These are phyloP conservation scores for Polyergus mexicanus DNA, from an alignment of 1,140 invertebrate species.

Conservation along the genomic window DNA sequence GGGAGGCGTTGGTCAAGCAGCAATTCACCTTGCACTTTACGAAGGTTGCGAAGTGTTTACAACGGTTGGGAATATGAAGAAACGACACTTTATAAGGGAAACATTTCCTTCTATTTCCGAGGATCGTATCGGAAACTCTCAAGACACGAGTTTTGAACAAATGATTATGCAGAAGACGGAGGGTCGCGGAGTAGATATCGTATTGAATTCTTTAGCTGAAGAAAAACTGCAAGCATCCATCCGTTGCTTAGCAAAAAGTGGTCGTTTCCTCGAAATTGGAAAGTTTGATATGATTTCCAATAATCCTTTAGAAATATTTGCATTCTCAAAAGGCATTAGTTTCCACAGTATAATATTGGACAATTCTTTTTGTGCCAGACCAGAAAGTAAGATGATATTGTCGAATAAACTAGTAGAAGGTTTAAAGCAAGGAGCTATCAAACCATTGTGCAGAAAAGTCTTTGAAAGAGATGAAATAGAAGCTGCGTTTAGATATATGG, in stretches of 20 bases:
- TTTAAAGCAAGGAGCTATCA: constrained; percentile 86
- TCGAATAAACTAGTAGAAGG: constrained; percentile 43
- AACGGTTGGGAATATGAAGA: constrained; percentile 91
- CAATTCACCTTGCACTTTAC: not conserved
- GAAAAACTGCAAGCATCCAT: constrained; percentile 92
- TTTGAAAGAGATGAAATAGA: too few species aligned
- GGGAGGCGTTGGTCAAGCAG: constrained; percentile 88
- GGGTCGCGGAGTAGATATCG: constrained; percentile 91
- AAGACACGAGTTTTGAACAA: constrained; percentile 91
- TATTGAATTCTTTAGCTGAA: constrained; percentile 92
- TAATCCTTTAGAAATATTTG: constrained; percentile 89
- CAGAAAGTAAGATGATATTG: constrained; percentile 75
- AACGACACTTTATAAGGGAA: constrained; percentile 89
- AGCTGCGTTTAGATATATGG: constrained; percentile 88
- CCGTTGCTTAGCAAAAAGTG: constrained; percentile 90
- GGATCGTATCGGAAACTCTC: constrained; percentile 90
- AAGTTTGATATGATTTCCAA: constrained; percentile 91
- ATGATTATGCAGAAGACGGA: constrained; percentile 88
- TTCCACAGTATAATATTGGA: constrained; percentile 91
- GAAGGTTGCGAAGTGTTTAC: constrained; percentile 77
- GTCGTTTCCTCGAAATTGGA: constrained; percentile 92
- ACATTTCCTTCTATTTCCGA: constrained; percentile 90
- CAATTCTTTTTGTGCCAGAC: not conserved
- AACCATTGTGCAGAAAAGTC: constrained; percentile 81
- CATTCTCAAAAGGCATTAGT: constrained; percentile 93